Conservation (phyloP, 2,888 invertebrate species). For the Oscheius sp. region DNA sequence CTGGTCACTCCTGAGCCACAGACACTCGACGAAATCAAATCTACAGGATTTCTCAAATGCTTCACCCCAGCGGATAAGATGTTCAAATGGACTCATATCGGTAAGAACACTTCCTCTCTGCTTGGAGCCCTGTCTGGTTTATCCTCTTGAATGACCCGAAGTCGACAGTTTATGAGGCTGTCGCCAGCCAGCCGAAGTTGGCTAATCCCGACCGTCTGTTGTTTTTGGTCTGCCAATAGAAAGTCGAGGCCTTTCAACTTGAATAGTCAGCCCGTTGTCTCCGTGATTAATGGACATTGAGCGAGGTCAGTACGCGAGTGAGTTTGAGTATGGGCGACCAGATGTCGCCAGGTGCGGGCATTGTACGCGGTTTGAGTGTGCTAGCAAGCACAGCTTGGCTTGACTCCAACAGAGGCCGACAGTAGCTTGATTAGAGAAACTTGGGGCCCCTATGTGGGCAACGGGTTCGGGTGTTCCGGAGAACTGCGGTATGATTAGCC, state of each 20-base stretch:
- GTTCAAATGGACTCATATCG: constrained; percentile 56
- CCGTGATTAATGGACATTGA: constrained; percentile 15
- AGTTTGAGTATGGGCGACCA: constrained; percentile 24
- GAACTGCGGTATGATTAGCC: not conserved
- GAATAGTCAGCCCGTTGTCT: not conserved
- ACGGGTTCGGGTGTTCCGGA: not conserved
- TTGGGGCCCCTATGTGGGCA: not conserved
- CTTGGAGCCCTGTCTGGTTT: not conserved
- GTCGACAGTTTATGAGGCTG: not conserved
- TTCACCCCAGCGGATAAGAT: constrained; percentile 55
- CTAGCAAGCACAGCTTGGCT: constrained; percentile 13
- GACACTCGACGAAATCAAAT: constrained; percentile 36
- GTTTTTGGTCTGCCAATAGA: constrained; percentile 11
- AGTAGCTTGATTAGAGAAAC: not conserved
- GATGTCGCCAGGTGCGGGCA: constrained; percentile 39
- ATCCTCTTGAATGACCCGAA: constrained; percentile 3
- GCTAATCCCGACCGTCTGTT: constrained; percentile 25
- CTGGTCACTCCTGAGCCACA: not conserved
- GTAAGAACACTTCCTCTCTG: constrained; percentile 22
- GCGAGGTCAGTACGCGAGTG: constrained; percentile 30
- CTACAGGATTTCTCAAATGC: constrained; percentile 29
- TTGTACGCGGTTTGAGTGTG: constrained; percentile 3
- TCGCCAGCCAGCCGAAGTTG: constrained; percentile 12
- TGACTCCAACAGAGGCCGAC: not conserved
- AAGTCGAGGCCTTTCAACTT: too few species aligned